Conservation (phyloP, 2,797 vertebrate genomes). For the Echeneis naucrates region DNA sequence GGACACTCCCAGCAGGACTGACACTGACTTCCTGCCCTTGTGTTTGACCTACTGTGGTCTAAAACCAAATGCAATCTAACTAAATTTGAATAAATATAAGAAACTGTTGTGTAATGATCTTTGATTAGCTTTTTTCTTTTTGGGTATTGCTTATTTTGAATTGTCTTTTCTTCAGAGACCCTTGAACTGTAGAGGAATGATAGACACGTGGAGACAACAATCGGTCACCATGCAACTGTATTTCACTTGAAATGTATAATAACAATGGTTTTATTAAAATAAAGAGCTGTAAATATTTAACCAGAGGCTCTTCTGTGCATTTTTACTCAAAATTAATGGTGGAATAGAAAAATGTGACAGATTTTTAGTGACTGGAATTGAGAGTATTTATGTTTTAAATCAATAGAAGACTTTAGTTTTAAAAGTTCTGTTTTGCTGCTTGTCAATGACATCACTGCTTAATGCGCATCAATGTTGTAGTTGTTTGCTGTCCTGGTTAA, state of each 20-base stretch:
- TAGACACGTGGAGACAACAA: constrained; percentile 33
- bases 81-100: constrained; percentile 14
- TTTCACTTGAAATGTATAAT: constrained; percentile 89
- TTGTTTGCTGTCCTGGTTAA: too few species aligned
- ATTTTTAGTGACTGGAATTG: too few species aligned
- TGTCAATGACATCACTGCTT: too few species aligned
- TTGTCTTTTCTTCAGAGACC: constrained; percentile 49
- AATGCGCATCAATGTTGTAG: too few species aligned
- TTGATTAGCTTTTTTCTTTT: constrained; percentile 18
- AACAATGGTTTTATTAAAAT: constrained; percentile 90
- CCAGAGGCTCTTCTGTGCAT: rapidly evolving
- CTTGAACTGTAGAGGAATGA: constrained; percentile 71
- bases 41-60: background rate
- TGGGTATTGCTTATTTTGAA: constrained; percentile 11
- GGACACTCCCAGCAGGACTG: background rate
- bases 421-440: too few species aligned
- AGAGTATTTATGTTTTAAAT: too few species aligned
- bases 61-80: constrained; percentile 13
- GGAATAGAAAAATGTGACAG: too few species aligned
- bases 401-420: too few species aligned
- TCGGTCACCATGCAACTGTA: constrained; percentile 75
- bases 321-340: background rate
- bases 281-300: constrained; percentile 85
- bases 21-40: constrained; percentile 22
- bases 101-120: constrained; percentile 7